Conservation (phyloP, 1,140 invertebrate species). For the Hyles euphorbiae region DNA sequence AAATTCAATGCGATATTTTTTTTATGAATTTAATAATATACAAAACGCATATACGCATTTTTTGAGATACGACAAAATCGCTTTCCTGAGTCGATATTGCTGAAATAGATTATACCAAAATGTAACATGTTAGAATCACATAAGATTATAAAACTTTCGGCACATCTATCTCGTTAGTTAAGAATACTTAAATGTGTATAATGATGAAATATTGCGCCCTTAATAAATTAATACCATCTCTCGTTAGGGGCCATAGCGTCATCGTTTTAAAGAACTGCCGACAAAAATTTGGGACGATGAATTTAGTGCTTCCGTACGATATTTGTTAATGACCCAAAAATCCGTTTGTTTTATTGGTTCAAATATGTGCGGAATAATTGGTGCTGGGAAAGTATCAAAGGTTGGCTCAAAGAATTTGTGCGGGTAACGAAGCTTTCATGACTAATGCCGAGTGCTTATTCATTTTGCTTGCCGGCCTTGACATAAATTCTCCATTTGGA, state of each 20-base stretch:
- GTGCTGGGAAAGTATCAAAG: not conserved
- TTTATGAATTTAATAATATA: too few species aligned
- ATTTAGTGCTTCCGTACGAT: slow-evolving; percentile 33
- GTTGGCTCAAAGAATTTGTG: not conserved
- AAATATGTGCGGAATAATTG: not conserved
- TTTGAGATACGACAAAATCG: too few species aligned
- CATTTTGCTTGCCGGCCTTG: too few species aligned
- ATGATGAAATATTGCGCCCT: slow-evolving; percentile 25
- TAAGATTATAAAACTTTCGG: not conserved
- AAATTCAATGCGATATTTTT: too few species aligned
- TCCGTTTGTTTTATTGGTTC: slow-evolving; percentile 1
- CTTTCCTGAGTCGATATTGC: too few species aligned
- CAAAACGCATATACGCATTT: too few species aligned
- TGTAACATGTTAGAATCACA: too few species aligned
- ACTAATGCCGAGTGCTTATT: too few species aligned
- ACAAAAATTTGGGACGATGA: slow-evolving; percentile 31
- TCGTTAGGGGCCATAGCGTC: slow-evolving; percentile 18
- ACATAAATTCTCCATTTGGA: too few species aligned
- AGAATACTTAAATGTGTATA: slow-evolving; percentile 20
- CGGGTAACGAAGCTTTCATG: too few species aligned
- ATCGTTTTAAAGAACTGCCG: slow-evolving; percentile 26
- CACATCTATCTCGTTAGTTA: slow-evolving; percentile 10
- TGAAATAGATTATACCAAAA: too few species aligned
- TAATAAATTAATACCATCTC: slow-evolving; percentile 37
- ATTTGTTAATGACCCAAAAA: not conserved